phyloP scores from a whole-genome alignment of 2,797 vertebrate genomes.

The Lutjanus argentimaculatus region DNA sequence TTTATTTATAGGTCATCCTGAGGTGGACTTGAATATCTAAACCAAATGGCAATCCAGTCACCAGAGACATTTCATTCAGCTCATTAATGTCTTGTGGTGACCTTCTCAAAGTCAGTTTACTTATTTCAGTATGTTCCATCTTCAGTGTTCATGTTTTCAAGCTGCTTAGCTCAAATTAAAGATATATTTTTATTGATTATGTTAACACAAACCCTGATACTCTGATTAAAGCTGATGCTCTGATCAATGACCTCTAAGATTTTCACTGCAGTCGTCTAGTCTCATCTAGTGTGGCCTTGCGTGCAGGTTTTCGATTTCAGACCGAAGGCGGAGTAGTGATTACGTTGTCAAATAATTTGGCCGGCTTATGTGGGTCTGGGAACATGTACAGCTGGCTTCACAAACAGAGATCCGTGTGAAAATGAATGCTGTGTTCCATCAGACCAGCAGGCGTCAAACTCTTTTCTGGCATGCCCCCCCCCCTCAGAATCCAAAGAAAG shows the following conservation, averaged over 20 bases:
- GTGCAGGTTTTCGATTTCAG: slow-evolving; percentile 22
- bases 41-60: too few relatives aligned
- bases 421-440: neutral
- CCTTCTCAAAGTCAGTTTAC: too few relatives aligned
- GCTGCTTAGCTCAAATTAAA: neutral
- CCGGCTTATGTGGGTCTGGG: neutral
- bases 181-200: neutral
- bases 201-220: neutral
- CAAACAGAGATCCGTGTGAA: slow-evolving; percentile 9
- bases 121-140: neutral
- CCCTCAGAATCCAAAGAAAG: too few relatives aligned
- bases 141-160: neutral
- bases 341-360: slow-evolving; percentile 12
- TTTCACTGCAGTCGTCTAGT: neutral
- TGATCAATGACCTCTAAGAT: neutral
- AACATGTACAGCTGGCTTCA: slow-evolving; percentile 27
- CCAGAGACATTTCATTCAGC: too few relatives aligned
- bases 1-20: too few relatives aligned
- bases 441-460: neutral
- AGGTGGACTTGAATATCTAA: too few relatives aligned
- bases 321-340: neutral
- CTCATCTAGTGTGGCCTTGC: too few relatives aligned
- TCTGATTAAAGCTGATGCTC: neutral
- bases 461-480: too few relatives aligned
- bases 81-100: too few relatives aligned